phyloP scores from a whole-genome alignment of 2,113 vertebrate genomes.

The Syrmaticus mikado region DNA sequence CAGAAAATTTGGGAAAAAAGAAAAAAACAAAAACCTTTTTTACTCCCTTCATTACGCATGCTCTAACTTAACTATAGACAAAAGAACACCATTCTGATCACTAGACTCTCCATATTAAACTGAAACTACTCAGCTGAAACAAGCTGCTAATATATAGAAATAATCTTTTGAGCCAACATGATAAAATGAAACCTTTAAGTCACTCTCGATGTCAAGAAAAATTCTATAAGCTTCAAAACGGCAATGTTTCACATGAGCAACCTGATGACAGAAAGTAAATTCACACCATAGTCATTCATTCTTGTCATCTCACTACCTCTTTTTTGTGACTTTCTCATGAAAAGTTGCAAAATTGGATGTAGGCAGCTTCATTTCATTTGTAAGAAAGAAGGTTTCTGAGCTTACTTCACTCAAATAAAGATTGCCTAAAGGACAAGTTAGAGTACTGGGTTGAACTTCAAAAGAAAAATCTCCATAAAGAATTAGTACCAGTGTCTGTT shows the following conservation, averaged over 20 bases:
- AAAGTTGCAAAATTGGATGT: background rate
- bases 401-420: background rate
- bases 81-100: background rate
- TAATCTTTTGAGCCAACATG: background rate
- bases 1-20: background rate
- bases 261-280: constrained; percentile 47
- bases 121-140: background rate
- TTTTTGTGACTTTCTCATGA: background rate
- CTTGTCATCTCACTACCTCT: background rate
- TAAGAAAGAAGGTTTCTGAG: background rate
- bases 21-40: background rate
- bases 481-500: background rate
- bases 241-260: constrained; percentile 7
- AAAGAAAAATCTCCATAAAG: background rate
- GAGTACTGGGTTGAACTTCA: background rate
- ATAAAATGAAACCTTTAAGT: constrained; percentile 5
- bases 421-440: background rate
- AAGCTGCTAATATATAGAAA: background rate
- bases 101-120: background rate
- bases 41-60: background rate
- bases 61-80: background rate
- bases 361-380: background rate
- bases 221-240: background rate
- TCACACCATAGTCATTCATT: background rate
- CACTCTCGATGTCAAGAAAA: background rate